phyloP scores from a whole-genome alignment of 2,113 vertebrate genomes.

The Urocynchramus pylzowi region DNA sequence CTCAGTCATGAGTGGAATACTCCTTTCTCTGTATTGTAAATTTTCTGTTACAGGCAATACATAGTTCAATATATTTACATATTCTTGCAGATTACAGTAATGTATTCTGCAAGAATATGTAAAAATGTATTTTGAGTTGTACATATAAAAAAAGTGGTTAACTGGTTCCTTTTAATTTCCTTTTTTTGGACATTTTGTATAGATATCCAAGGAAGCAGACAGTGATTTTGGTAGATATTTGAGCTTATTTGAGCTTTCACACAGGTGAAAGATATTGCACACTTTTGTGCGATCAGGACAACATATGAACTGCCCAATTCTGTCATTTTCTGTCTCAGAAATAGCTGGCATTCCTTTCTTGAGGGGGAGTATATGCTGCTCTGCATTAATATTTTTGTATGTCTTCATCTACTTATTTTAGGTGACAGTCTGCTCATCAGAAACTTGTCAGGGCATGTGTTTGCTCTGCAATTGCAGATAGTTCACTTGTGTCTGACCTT shows the following conservation, averaged over 20 bases:
- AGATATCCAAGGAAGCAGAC: neutral
- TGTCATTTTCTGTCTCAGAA: neutral
- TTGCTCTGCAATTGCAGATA: neutral
- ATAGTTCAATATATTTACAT: neutral
- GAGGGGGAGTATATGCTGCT: neutral
- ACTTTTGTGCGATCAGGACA: accelerated
- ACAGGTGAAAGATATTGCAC: neutral
- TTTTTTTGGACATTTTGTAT: neutral
- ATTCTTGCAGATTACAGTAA: neutral
- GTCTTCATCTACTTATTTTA: neutral
- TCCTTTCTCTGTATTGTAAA: neutral
- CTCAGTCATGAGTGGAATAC: neutral
- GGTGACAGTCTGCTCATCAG: neutral
- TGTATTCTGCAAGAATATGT: too few species aligned
- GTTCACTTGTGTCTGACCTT: neutral
- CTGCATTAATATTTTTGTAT: neutral
- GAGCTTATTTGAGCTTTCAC: neutral
- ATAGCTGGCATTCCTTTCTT: neutral
- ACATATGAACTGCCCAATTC: neutral
- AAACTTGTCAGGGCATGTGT: neutral
- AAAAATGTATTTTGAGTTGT: neutral
- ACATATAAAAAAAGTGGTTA: neutral
- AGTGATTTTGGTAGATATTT: neutral
- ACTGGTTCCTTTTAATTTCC: neutral
- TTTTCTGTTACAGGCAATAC: neutral